phyloP scores from a whole-genome alignment of 2,113 vertebrate species.

The Polyodon spathula region DNA sequence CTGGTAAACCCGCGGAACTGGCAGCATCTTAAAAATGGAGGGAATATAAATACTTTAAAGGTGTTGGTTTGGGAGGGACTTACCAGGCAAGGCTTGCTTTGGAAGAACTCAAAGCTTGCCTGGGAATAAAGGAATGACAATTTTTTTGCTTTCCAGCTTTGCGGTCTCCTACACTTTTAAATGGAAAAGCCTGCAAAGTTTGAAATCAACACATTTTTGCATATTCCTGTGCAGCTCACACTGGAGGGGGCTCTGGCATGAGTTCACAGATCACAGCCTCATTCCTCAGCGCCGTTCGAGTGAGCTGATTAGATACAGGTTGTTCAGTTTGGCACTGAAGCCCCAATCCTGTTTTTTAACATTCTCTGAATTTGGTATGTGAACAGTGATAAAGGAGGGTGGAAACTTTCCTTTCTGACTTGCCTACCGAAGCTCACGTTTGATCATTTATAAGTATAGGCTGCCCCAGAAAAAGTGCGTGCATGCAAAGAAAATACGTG shows the following conservation, averaged over 20 bases:
- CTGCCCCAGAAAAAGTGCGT: no score
- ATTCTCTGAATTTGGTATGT: conserved; percentile 6
- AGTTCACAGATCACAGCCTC: conserved; percentile 36
- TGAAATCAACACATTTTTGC: conserved; percentile 41
- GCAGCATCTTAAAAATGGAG: neutral
- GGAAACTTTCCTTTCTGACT: neutral
- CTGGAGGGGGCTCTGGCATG: conserved; percentile 35
- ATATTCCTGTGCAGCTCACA: conserved; percentile 35
- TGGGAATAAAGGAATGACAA: conserved; percentile 4
- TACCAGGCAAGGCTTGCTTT: neutral
- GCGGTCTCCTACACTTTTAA: conserved; percentile 26
- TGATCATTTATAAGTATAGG: no score
- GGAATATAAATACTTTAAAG: neutral
- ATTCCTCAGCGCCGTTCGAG: conserved; percentile 10
- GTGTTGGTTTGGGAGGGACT: neutral
- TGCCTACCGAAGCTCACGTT: neutral
- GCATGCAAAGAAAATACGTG: no score
- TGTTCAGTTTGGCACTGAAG: neutral
- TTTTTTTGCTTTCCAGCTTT: conserved; percentile 4
- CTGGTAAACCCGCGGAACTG: neutral
- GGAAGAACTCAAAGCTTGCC: neutral
- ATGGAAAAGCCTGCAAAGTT: conserved; percentile 35
- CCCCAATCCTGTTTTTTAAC: conserved; percentile 17
- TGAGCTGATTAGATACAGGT: conserved; percentile 24
- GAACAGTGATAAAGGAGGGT: conserved; percentile 8